Evolutionary conservation across 2,888 invertebrate genomes (phyloP).

Genomic region (Aricia artaxerxes): DNA sequence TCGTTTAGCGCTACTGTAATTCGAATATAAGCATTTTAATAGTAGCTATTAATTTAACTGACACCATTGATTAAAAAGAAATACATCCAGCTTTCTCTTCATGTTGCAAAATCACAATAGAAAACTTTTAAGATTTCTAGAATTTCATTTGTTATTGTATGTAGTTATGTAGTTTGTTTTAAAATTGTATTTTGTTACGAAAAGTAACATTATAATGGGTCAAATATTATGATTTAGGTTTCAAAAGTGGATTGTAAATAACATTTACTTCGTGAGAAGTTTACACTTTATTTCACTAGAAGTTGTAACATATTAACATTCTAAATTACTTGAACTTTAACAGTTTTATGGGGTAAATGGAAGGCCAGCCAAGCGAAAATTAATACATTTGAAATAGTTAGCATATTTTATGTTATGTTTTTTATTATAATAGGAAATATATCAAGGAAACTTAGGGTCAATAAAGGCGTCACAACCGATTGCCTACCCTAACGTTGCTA

Average conservation of each 20-base stretch:
- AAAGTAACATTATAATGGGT: not conserved
- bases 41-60: not conserved
- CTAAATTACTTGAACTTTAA: not conserved
- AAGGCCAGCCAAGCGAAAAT: not conserved
- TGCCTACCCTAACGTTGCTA: not conserved
- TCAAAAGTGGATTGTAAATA: not conserved
- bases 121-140: not conserved
- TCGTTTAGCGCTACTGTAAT: not conserved
- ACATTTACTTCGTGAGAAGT: not conserved
- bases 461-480: not conserved
- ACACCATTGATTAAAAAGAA: not conserved
- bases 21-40: not conserved
- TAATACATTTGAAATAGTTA: not conserved
- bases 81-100: not conserved
- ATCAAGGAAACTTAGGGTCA: not conserved
- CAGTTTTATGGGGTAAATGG: not conserved
- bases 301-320: not conserved
- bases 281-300: not conserved
- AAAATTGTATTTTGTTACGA: too few relatives aligned
- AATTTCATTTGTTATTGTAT: not conserved
- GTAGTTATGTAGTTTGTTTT: not conserved
- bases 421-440: not conserved
- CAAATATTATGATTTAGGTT: not conserved
- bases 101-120: not conserved
- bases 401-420: not conserved